Conservation (phyloP, 2,888 invertebrate species). For the Nebria salina region DNA sequence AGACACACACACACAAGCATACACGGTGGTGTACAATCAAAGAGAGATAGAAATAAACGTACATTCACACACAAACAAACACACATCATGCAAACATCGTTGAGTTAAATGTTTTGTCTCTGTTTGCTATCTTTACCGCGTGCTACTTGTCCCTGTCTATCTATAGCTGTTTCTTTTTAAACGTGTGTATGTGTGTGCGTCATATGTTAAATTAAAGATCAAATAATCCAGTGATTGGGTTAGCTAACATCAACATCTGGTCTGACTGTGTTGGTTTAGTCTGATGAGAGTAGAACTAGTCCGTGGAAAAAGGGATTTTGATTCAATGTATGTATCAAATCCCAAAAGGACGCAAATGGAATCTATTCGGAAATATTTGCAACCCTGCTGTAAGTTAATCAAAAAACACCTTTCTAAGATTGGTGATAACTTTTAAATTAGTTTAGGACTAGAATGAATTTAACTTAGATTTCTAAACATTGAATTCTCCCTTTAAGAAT, state of each 20-base stretch:
- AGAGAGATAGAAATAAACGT: background rate
- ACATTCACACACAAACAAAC: background rate
- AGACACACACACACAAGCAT: constrained; percentile 5
- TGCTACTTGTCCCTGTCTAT: background rate
- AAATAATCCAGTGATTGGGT: background rate
- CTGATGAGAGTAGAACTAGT: background rate
- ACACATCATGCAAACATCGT: constrained; percentile 8
- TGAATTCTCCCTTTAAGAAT: no score
- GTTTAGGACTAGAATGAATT: no score
- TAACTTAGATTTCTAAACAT: no score
- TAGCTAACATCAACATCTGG: background rate
- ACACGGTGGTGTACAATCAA: background rate
- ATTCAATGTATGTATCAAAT: background rate
- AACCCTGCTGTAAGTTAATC: no score
- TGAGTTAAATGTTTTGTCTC: constrained; percentile 3
- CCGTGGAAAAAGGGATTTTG: background rate
- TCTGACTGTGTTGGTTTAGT: background rate
- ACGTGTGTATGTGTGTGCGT: background rate
- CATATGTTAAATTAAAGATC: constrained; percentile 1
- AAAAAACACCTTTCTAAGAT: no score
- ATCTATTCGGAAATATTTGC: no score
- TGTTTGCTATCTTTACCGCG: constrained; percentile 3
- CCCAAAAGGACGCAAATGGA: no score
- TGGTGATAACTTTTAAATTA: no score
- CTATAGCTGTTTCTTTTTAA: background rate